phyloP scores from a whole-genome alignment of 2,113 vertebrate genomes.

The Microtus montanus region DNA sequence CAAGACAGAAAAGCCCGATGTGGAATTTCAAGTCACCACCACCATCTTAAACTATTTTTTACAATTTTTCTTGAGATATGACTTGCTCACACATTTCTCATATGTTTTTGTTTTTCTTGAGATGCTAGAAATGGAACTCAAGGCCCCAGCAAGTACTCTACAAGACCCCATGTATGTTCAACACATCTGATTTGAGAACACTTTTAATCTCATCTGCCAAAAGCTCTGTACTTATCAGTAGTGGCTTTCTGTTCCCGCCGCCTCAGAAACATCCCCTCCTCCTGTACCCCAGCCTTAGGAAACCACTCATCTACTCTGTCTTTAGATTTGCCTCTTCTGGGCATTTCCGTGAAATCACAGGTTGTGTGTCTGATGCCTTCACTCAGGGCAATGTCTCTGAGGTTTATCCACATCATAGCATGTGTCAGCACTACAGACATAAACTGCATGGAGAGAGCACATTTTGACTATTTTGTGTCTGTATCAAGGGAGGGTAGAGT shows the following conservation, averaged over 20 bases:
- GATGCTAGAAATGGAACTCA: neutral
- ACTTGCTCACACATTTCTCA: neutral
- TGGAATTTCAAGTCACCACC: neutral
- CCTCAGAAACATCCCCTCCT: no score
- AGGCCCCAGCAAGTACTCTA: neutral
- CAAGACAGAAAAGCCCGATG: neutral
- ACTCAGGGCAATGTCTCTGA: neutral
- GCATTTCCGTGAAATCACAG: neutral
- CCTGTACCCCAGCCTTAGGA: neutral
- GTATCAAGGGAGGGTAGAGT: neutral
- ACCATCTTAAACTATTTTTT: neutral
- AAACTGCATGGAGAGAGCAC: neutral
- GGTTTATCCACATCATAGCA: neutral
- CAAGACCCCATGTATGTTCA: neutral
- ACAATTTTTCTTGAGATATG: neutral
- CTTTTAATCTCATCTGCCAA: neutral
- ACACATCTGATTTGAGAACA: neutral
- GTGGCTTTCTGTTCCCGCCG: neutral
- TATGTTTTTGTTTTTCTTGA: neutral
- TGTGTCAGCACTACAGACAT: neutral
- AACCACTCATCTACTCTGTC: neutral
- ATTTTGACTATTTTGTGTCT: neutral
- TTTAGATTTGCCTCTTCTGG: neutral
- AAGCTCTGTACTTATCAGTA: neutral
- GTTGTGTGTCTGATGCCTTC: neutral